A percentile compares a stretch with the other conserved stretches of the same genome.
phyloP scores from a whole-genome alignment of 2,113 vertebrate genomes.

The Varanus salvator region DNA sequence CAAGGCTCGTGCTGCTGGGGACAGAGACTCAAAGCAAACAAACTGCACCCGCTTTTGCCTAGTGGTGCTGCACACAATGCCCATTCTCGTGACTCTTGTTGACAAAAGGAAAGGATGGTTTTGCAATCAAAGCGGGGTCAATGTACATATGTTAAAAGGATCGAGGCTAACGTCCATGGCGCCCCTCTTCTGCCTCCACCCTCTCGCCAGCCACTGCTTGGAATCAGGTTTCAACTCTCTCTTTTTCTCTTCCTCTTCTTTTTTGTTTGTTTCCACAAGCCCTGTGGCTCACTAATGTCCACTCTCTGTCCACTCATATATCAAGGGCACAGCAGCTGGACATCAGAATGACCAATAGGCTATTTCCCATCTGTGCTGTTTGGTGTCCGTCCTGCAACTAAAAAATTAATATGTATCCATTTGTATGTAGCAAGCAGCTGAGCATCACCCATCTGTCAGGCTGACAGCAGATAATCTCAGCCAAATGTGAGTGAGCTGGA shows the following conservation, averaged over 20 bases:
- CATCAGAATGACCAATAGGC: constrained; percentile 69
- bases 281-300: neutral
- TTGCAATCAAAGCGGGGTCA: constrained; percentile 65
- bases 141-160: constrained; percentile 72
- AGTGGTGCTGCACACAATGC: neutral
- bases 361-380: constrained; percentile 75
- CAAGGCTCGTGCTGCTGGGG: neutral
- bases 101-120: constrained; percentile 57
- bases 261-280: neutral
- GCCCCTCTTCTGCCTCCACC: constrained; percentile 10
- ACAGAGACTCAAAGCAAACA: constrained; percentile 2
- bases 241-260: neutral
- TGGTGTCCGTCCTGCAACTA: constrained; percentile 38
- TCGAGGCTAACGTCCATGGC: constrained; percentile 56
- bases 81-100: constrained; percentile 1
- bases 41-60: neutral
- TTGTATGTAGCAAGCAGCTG: constrained; percentile 74
- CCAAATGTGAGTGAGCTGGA: rapidly evolving
- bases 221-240: constrained; percentile 4
- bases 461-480: constrained; percentile 7
- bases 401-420: constrained; percentile 72
- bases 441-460: constrained; percentile 79
- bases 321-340: constrained; percentile 81
- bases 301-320: constrained; percentile 65
- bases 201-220: constrained; percentile 12